A percentile compares a stretch with the other conserved stretches of the same genome.
Evolutionary conservation across 2,797 vertebrate genomes (phyloP).

Genomic region (Ctenopoma multispine): DNA sequence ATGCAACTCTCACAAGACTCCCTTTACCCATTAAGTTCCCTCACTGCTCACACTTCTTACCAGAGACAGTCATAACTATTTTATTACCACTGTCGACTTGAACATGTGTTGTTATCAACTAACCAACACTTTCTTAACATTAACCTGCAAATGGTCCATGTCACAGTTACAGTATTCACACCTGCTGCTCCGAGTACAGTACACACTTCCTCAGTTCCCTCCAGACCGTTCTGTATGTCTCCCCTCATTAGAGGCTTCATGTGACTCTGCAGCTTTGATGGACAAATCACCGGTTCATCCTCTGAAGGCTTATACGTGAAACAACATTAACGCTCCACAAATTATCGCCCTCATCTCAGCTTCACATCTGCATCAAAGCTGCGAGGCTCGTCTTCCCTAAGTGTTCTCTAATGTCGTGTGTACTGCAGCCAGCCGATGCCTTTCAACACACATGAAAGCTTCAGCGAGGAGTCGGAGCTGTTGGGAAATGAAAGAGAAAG

Average conservation of each 20-base stretch:
- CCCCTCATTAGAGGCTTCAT: slow-evolving; percentile 30
- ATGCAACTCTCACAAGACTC: not conserved
- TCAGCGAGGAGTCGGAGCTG: slow-evolving; percentile 64
- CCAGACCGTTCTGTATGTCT: not conserved
- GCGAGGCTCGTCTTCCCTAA: slow-evolving; percentile 71
- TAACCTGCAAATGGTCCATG: too few relatives aligned
- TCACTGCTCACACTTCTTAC: not conserved
- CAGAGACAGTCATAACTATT: too few relatives aligned
- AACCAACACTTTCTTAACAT: too few relatives aligned
- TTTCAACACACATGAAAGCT: slow-evolving; percentile 81
- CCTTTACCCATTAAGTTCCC: not conserved
- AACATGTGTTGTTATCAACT: too few relatives aligned
- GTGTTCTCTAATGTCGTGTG: slow-evolving; percentile 70
- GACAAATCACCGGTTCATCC: slow-evolving; percentile 53
- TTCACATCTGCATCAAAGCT: slow-evolving; percentile 85
- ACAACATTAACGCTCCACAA: slow-evolving; percentile 65
- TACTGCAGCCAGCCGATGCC: slow-evolving; percentile 70
- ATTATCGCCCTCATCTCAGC: slow-evolving; percentile 56
- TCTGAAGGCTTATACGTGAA: slow-evolving; percentile 69
- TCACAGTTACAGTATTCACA: slow-evolving; percentile 11
- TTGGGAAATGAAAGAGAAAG: slow-evolving; percentile 73
- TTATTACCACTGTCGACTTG: too few relatives aligned
- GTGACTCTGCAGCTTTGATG: slow-evolving; percentile 7
- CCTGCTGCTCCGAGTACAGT: not conserved
- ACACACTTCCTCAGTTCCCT: slow-evolving; percentile 6